Conservation (phyloP, 1,140 invertebrate species). For the Trachymyrmex septentrionalis region DNA sequence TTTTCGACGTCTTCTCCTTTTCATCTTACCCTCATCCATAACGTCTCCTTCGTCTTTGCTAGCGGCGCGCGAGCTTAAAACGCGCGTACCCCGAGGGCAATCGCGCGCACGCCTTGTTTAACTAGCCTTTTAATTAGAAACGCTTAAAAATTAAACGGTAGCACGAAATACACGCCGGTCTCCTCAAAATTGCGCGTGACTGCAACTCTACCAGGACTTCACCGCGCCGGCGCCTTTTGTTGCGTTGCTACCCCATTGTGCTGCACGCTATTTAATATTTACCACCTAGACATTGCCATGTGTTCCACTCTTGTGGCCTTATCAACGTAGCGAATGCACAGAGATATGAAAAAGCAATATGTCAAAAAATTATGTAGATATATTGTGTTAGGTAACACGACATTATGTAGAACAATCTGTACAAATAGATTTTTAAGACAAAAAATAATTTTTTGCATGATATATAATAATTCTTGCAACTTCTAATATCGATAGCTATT, state of each 20-base stretch:
- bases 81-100: conserved; percentile 79
- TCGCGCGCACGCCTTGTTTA: conserved; percentile 83
- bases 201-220: conserved; percentile 63
- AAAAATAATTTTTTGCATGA: background rate
- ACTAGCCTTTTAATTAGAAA: conserved; percentile 87
- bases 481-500: background rate
- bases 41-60: conserved; percentile 32
- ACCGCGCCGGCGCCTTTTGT: conserved; percentile 78
- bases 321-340: background rate
- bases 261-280: conserved; percentile 78
- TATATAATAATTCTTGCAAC: background rate
- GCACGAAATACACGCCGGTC: conserved; percentile 81
- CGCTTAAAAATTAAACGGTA: conserved; percentile 86
- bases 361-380: background rate
- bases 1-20: conserved; percentile 2
- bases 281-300: conserved; percentile 73
- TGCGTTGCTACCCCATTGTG: conserved; percentile 78
- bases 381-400: background rate
- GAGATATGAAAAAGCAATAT: conserved; percentile 5
- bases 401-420: background rate
- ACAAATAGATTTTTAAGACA: background rate
- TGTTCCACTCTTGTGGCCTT: conserved; percentile 13
- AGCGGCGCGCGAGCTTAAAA: conserved; percentile 47
- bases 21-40: conserved; percentile 41
- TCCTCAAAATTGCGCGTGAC: conserved; percentile 78